phyloP scores from a whole-genome alignment of 2,797 vertebrate species.

The Tauraco hartlaubi region DNA sequence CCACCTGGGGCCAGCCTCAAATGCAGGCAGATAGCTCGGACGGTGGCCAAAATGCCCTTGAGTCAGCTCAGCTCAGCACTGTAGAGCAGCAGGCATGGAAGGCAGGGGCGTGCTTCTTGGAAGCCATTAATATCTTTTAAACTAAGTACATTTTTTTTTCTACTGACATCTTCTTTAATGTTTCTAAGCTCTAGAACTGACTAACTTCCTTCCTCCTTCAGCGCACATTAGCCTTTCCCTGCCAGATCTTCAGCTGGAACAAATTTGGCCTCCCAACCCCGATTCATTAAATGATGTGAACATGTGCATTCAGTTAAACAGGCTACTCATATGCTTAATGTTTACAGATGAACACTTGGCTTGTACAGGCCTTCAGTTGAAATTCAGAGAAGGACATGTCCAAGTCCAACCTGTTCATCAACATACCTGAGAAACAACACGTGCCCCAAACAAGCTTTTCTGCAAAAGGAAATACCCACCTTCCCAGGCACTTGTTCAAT shows the following conservation, averaged over 20 bases:
- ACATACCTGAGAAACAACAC: neutral
- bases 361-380: neutral
- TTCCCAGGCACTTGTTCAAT: conserved; percentile 68
- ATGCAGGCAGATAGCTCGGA: accelerated
- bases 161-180: neutral
- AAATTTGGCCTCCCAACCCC: neutral
- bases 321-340: neutral
- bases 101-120: neutral
- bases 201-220: neutral
- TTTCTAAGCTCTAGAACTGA: neutral
- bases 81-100: neutral
- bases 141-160: neutral
- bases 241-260: conserved; percentile 11
- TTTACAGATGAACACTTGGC: neutral
- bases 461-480: neutral
- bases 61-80: neutral
- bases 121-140: neutral
- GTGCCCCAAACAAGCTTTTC: neutral
- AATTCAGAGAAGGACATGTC: neutral
- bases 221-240: neutral
- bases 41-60: neutral
- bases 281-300: neutral
- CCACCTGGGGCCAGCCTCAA: neutral
- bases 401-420: neutral
- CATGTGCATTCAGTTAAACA: neutral